These are phyloP conservation scores for Eulemur macaco DNA, from an alignment of 2,113 vertebrate genomes.

Conservation along the genomic window DNA sequence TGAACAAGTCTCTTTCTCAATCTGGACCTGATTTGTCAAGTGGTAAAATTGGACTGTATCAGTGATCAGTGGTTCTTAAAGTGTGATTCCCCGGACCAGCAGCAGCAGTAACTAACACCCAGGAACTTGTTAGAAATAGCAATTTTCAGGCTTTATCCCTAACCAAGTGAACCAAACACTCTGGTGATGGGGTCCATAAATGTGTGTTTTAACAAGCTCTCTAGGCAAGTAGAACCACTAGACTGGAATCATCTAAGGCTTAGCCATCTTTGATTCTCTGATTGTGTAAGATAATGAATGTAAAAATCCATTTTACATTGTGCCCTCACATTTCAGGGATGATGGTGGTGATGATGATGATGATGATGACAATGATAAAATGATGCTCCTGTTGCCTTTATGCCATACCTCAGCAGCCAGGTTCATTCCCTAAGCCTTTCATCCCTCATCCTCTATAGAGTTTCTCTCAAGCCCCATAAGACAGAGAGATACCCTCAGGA, in stretches of 20 bases:
- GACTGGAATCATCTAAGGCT: background rate
- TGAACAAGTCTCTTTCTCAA: background rate
- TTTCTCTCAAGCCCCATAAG: background rate
- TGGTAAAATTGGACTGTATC: background rate
- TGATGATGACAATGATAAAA: background rate
- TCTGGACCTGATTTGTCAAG: background rate
- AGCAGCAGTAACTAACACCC: background rate
- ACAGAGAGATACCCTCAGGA: background rate
- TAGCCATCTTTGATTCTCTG: background rate
- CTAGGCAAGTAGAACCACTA: background rate
- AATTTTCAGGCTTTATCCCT: background rate
- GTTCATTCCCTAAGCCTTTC: background rate
- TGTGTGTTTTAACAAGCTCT: background rate
- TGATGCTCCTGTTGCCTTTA: background rate
- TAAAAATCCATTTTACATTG: constrained; percentile 3
- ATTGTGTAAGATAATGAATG: background rate
- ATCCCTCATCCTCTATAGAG: background rate
- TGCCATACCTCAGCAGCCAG: background rate
- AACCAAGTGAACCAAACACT: background rate
- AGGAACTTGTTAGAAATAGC: constrained; percentile 10
- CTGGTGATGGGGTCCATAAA: background rate
- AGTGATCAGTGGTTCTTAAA: background rate
- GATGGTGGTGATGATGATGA: background rate
- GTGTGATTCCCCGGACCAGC: background rate
- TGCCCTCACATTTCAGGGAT: background rate